A percentile compares a stretch with the other conserved stretches of the same genome.
Conservation (phyloP, 2,888 invertebrate species). For the Raillietiella orientalis region DNA sequence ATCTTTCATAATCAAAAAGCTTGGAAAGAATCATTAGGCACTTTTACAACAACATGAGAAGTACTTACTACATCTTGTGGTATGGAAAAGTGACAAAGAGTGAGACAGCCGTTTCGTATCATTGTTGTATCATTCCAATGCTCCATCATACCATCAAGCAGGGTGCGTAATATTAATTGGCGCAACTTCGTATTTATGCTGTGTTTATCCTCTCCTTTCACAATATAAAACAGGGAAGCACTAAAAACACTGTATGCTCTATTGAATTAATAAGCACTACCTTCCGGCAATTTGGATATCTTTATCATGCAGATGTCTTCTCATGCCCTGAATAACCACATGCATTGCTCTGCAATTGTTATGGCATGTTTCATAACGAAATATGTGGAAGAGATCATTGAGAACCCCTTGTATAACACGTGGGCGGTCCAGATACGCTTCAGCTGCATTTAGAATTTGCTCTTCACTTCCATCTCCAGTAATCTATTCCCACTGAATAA, state of each 20-base stretch:
- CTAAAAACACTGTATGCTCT: constrained; percentile 28
- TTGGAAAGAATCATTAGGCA: constrained; percentile 14
- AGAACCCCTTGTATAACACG: constrained; percentile 49
- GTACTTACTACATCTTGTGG: constrained; percentile 58
- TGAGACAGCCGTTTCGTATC: constrained; percentile 85
- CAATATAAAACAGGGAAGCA: constrained; percentile 77
- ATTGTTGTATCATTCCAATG: constrained; percentile 60
- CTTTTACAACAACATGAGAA: constrained; percentile 5
- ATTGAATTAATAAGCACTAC: constrained; percentile 17
- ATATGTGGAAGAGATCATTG: constrained; percentile 62
- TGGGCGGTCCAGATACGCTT: constrained; percentile 44
- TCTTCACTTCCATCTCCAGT: constrained; percentile 69
- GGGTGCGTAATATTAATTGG: constrained; percentile 39
- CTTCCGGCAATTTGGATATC: constrained; percentile 47
- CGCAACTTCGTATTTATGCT: constrained; percentile 37
- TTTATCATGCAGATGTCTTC: constrained; percentile 45
- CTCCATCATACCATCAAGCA: constrained; percentile 61
- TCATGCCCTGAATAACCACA: constrained; percentile 65
- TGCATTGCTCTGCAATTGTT: constrained; percentile 37
- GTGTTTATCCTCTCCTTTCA: constrained; percentile 47
- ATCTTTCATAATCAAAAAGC: constrained; percentile 62
- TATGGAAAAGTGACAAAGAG: constrained; percentile 74
- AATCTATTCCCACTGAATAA: constrained; percentile 28
- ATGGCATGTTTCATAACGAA: constrained; percentile 45
- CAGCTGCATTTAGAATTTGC: constrained; percentile 51